Conservation (phyloP, 1,140 invertebrate species). For the Drosophila arawakana region DNA sequence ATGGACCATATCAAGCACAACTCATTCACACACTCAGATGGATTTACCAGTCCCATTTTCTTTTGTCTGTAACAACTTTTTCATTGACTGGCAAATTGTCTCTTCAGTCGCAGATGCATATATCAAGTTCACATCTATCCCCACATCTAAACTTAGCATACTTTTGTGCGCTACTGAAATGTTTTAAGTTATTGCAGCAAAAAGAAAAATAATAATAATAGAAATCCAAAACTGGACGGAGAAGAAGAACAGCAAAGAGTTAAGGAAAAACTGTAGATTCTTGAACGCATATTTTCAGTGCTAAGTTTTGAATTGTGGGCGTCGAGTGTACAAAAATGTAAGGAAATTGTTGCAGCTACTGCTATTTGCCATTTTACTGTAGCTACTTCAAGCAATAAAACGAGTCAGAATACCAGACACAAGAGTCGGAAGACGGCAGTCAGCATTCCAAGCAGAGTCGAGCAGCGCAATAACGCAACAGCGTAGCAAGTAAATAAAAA, state of each 20-base stretch:
- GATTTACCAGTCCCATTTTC: constrained; percentile 39
- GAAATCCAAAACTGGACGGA: neutral
- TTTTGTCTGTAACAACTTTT: neutral
- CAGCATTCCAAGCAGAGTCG: constrained; percentile 10
- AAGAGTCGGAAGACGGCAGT: constrained; percentile 2
- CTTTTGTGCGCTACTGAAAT: constrained; percentile 53
- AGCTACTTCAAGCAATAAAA: constrained; percentile 66
- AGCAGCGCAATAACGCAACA: constrained; percentile 21
- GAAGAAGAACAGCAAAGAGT: neutral
- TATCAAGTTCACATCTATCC: neutral
- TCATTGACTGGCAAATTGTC: constrained; percentile 69
- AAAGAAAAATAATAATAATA: neutral
- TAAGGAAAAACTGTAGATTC: constrained; percentile 30
- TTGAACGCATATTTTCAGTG: constrained; percentile 79
- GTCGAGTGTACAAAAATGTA: constrained; percentile 51
- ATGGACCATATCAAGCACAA: constrained; percentile 38
- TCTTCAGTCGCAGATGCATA: constrained; percentile 34
- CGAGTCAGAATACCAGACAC: constrained; percentile 26
- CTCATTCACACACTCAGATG: constrained; percentile 53
- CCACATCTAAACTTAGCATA: constrained; percentile 45
- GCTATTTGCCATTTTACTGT: constrained; percentile 65
- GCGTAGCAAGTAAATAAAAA: constrained; percentile 74
- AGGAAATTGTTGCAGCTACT: constrained; percentile 73
- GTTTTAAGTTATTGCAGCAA: constrained; percentile 54
- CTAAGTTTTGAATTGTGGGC: constrained; percentile 61